Evolutionary conservation across 2,113 vertebrate genomes (phyloP), one percentile per base, ranked within the genome.

Genomic region (Colius striatus): DNA sequence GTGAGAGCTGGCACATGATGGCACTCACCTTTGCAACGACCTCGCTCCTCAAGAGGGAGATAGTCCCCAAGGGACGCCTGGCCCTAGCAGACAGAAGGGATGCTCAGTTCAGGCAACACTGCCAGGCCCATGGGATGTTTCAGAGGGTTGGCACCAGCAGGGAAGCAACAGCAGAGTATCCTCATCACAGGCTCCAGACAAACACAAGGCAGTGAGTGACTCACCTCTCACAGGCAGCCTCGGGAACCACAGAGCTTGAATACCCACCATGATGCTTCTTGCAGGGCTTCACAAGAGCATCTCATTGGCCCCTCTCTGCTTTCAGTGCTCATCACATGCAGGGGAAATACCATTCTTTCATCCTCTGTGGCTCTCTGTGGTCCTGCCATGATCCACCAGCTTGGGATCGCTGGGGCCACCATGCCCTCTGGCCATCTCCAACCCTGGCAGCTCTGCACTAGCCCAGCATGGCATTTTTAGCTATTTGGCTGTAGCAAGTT

Each of bases 191-290:
- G 32, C 34, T 47, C 67, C 60, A 45, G 5, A 43, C 63, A 48
- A 73, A 83, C 16, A 43, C 0, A 3, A 32, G n/a, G 57, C 10
- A 6, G 18, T 2, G 4, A 75, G 71, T 2, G 1, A 6, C 22
- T 78, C 3, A 2, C 32, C 13, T 32, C 47, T 55, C 62, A 5
- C 20, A 27, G 51, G 29, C 34, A 48, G 38, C n/a, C 55, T 15
- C 4, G 3, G 9, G 16, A 45, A 11, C 38, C 57, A 13, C 12
- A 13, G 89, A 29, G 36, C 30, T 34, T 34, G 34, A 25, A 7
- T 1, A 0, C 15, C 47, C 57, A 22, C 32, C 47, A 5, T 0
- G 1, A 10, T 22, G 36, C 29, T 55, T 43, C 34, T 4, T 5
- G 13, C 47, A 6, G 4, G 16, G 62, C 67, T 47, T 32, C 47